Evolutionary conservation across 2,797 vertebrate genomes (phyloP), one percentile per base, ranked within the genome.

Genomic region (Bryconaethiops microstoma): DNA sequence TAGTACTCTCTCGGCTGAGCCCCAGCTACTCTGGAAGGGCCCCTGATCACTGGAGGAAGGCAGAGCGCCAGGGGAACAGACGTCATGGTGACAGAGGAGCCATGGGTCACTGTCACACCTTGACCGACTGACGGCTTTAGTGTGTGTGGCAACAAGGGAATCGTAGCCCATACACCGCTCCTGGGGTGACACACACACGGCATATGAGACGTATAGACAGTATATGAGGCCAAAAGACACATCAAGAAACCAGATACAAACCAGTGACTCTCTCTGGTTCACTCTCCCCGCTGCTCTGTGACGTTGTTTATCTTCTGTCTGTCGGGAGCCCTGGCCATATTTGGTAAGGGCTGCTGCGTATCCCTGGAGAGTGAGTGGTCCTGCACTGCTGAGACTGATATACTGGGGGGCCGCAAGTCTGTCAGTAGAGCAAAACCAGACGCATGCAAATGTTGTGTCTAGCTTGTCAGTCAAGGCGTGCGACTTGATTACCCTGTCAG

Each of bases 251-350:
- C 60, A 71, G 77, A 80, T 57, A 65, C 74, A 76, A 74, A 68
- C 70, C 69, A 78, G 76, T 55, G 64, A 19, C 60, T 77, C 29
- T n/a, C 60, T 39, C 76, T 82, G n/a, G 29, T 60, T 50, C 52
- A 9, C 48, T 86, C 86, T 79, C 62, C 48, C 50, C 86, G 78
- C 83, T 63, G 8, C 76, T 52, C 65, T 81, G 81, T 35, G 19
- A 21, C 35, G 52, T 57, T 94, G 91, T 94, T 95, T 93, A 92
- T 91, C 87, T 89, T 92, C 86, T 83, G 87, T 89, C 90, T 90
- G 90, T 90, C 83, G 92, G 82, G 86, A 91, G 89, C 88, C 82
- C 88, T 92, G 89, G 83, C 94, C 92, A 93, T 94, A 90, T 95
- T 95, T 94, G 94, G 94, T 94, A 91, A 95, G 87, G 87, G 79